Percentiles rank a stretch among this genome's conserved stretches.
Conservation (phyloP, 2,797 vertebrate species). For the Pseudocheirus occidentalis region DNA sequence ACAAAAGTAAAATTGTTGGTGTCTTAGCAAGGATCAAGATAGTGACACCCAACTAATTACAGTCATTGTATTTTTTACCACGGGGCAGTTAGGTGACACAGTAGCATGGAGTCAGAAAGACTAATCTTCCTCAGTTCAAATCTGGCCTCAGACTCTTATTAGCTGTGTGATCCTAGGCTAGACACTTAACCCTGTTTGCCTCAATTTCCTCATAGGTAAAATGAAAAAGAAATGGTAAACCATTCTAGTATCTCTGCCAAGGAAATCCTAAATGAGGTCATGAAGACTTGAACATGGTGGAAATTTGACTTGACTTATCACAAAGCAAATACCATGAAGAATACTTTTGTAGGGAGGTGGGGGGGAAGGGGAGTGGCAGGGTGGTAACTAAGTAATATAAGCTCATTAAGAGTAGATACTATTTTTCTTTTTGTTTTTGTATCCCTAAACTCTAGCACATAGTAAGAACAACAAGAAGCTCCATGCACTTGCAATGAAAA, state of each 20-base stretch:
- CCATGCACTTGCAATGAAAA: neutral
- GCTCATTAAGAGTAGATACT: neutral
- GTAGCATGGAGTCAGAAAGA: neutral
- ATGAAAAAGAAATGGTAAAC: neutral
- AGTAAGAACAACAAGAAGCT: neutral
- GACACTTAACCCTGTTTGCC: neutral
- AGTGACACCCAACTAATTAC: neutral
- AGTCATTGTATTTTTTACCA: neutral
- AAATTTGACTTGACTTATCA: neutral
- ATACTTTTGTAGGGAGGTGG: neutral
- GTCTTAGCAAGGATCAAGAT: neutral
- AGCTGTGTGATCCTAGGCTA: neutral
- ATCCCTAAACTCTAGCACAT: neutral
- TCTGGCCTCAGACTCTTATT: neutral
- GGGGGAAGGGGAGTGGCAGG: too few species aligned
- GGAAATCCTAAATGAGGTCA: neutral
- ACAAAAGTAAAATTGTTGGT: neutral
- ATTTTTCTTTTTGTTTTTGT: neutral
- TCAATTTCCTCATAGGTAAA: neutral
- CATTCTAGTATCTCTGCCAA: neutral
- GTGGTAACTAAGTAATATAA: neutral
- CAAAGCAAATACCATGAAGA: neutral
- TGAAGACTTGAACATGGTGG: neutral
- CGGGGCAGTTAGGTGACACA: neutral
- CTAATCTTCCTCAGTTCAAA: neutral